Evolutionary conservation across 2,888 invertebrate genomes (phyloP), one percentile per base, ranked within the genome.

Genomic region (Campopleginae sp.): DNA sequence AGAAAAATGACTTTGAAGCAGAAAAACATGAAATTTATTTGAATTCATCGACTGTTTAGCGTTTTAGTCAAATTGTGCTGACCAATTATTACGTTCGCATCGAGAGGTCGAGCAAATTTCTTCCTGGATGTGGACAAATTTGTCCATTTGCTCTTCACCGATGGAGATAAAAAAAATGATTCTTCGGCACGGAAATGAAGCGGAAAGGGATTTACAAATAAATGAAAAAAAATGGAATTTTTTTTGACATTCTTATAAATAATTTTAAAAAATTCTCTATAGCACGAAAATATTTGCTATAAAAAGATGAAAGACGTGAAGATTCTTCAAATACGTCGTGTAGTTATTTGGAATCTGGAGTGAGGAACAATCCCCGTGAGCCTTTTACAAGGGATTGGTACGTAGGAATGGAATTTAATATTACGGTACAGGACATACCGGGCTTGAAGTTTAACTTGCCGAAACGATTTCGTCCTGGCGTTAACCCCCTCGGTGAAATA

Each of bases 381-480:
- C 14, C 27, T 5, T 14, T 12, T 58, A 58, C 27, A 27, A 48
- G 8, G 27, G 63, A 51, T 12, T 23, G 17, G 23, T 65, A 58
- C 46, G 71, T 31, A 46, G 46, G 46, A 6, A 44, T 7, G 75
- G 84, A 84, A 84, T 84, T 80, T 80, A 76, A 80, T 84, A 80
- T 76, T 71, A 54, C 33, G 44, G 46, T 31, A 46, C n/a, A 44
- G 74, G 75, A 71, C 75, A 85, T 87, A 86, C 82, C 71, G 80
- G 88, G 89, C 14, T 85, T 89, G 19, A 33, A 5, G 44, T 46
- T 12, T 63, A 51, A 61, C 31, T 54, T 44, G 33, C 89, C 89
- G 90, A 88, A 91, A 90, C 90, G 90, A 90, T 92, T 91, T 89
- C 87, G 91, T 77, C 54, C 71, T 51, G 38, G 63, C 68, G 66